Conservation (phyloP, 2,797 vertebrate genomes). For the Sebastes elongatus region DNA sequence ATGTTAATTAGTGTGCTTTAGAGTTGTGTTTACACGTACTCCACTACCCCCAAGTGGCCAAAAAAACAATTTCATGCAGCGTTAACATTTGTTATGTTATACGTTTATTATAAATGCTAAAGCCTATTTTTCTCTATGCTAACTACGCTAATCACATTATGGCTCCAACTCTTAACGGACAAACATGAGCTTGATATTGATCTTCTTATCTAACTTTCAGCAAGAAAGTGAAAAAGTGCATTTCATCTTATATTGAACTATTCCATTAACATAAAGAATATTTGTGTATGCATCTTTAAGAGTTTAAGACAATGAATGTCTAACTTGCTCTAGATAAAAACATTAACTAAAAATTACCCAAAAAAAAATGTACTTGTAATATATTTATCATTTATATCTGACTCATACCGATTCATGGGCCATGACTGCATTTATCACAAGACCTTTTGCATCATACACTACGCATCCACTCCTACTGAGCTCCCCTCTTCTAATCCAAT, state of each 20-base stretch:
- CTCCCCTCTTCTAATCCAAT: not conserved
- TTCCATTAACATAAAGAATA: not conserved
- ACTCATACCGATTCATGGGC: not conserved
- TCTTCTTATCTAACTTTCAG: not conserved
- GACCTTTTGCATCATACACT: not conserved
- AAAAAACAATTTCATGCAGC: not conserved
- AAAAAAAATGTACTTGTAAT: not conserved
- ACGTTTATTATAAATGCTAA: not conserved
- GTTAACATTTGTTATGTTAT: not conserved
- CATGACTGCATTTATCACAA: not conserved
- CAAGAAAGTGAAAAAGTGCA: not conserved
- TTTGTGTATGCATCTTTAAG: not conserved
- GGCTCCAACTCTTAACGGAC: not conserved
- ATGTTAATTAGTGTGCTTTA: too few species aligned
- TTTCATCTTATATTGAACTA: not conserved
- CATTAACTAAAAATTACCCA: too few species aligned
- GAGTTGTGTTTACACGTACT: too few species aligned
- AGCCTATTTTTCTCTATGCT: not conserved
- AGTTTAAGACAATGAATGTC: not conserved
- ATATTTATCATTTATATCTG: not conserved
- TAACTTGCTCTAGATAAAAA: not conserved
- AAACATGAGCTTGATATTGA: not conserved
- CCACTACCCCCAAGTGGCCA: not conserved
- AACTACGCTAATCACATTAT: not conserved
- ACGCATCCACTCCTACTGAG: not conserved